Evolutionary conservation across 2,797 vertebrate genomes (phyloP).

Genomic region (Sebastes cheni): DNA sequence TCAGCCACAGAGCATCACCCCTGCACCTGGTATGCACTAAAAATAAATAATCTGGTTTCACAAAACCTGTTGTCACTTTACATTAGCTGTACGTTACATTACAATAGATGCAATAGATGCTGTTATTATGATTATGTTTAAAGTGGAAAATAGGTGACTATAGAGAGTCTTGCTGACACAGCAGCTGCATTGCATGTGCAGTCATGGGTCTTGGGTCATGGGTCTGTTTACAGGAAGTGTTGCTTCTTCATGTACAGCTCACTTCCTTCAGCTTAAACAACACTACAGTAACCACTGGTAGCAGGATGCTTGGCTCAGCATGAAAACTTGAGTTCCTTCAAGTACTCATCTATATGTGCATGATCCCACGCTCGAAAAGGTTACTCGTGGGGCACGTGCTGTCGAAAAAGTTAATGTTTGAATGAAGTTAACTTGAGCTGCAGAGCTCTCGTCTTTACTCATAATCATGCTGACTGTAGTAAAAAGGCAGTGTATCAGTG

Average conservation of each 20-base stretch:
- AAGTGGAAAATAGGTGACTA: no score
- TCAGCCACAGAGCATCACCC: background rate
- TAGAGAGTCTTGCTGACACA: conserved; percentile 26
- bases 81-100: background rate
- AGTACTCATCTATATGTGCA: background rate
- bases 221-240: conserved; percentile 58
- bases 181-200: conserved; percentile 22
- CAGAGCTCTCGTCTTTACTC: background rate
- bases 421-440: background rate
- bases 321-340: background rate
- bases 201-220: background rate
- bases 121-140: background rate
- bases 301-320: background rate
- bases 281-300: conserved; percentile 12
- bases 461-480: background rate
- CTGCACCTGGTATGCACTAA: background rate
- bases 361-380: background rate
- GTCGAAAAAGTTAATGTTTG: conserved; percentile 13
- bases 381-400: background rate
- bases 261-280: conserved; percentile 50
- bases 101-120: background rate
- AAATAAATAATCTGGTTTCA: background rate
- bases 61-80: background rate
- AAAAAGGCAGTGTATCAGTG: conserved; percentile 6
- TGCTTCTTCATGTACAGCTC: conserved; percentile 21